Percentiles rank a stretch among this genome's conserved stretches.
phyloP scores from a whole-genome alignment of 2,888 invertebrate genomes.

The Hemicrepidius hirtus region DNA sequence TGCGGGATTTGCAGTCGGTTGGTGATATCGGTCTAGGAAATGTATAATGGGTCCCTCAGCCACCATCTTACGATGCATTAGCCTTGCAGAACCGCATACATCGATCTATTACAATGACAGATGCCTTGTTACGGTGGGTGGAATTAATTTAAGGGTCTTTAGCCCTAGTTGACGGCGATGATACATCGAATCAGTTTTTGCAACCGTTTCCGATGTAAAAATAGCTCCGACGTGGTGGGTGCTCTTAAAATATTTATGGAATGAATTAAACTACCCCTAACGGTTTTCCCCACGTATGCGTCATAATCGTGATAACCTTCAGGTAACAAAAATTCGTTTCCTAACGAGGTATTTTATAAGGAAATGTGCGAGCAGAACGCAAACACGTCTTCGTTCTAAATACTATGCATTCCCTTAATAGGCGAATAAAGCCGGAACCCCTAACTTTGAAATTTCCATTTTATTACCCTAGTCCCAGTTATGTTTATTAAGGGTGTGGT shows the following conservation, averaged over 20 bases:
- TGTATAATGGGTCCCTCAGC: conserved; percentile 57
- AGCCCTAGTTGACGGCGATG: conserved; percentile 24
- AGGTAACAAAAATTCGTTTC: conserved; percentile 19
- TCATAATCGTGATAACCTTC: conserved; percentile 42
- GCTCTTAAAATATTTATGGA: conserved; percentile 6
- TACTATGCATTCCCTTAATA: conserved; percentile 36
- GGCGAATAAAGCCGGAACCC: conserved; percentile 40
- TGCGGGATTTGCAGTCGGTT: conserved; percentile 53
- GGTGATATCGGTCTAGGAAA: conserved; percentile 51
- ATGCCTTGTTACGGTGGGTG: conserved; percentile 45
- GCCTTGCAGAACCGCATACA: conserved; percentile 54
- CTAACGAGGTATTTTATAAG: conserved; percentile 21
- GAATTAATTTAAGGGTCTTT: conserved; percentile 46
- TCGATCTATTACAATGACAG: conserved; percentile 59
- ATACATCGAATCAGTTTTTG: conserved; percentile 32
- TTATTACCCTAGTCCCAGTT: conserved; percentile 34
- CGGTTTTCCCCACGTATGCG: conserved; percentile 45
- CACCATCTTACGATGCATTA: conserved; percentile 57
- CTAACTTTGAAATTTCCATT: conserved; percentile 38
- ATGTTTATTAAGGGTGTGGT: conserved; percentile 33
- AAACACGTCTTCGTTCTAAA: conserved; percentile 35
- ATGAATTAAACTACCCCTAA: conserved; percentile 20
- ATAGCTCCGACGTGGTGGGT: background rate
- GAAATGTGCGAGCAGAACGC: conserved; percentile 26
- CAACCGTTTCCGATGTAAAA: conserved; percentile 15